phyloP scores from a whole-genome alignment of 2,888 invertebrate species.

The Amblyjoppa fuscipennis region DNA sequence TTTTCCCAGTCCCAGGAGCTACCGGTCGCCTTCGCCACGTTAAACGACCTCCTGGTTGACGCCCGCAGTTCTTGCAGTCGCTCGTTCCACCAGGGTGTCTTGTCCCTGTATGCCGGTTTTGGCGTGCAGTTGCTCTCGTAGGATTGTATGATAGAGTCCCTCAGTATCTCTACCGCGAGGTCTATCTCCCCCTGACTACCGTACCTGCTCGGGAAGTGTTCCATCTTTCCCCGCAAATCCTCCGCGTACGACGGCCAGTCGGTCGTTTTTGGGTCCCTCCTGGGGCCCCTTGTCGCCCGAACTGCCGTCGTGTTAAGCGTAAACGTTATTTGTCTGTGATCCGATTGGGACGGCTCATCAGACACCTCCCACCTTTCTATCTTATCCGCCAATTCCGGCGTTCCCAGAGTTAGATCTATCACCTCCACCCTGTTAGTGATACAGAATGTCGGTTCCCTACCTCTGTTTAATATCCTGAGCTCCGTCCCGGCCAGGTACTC shows the following conservation, averaged over 20 bases:
- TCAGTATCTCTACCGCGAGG: constrained; percentile 21
- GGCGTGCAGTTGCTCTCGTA: constrained; percentile 51
- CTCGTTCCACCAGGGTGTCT: constrained; percentile 51
- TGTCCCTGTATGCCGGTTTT: constrained; percentile 6
- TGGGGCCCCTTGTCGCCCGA: background rate
- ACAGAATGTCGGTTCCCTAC: constrained; percentile 53
- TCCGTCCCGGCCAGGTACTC: constrained; percentile 35
- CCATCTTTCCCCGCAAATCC: constrained; percentile 21
- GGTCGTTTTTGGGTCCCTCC: constrained; percentile 41
- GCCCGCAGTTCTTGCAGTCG: constrained; percentile 9
- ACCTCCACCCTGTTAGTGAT: constrained; percentile 49
- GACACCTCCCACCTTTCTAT: constrained; percentile 16
- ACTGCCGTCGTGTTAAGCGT: background rate
- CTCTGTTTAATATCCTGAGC: constrained; percentile 42
- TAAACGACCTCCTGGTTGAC: background rate
- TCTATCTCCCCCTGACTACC: constrained; percentile 28
- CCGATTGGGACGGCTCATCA: constrained; percentile 44
- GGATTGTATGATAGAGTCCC: constrained; percentile 19
- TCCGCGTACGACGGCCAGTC: constrained; percentile 42
- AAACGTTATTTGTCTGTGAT: constrained; percentile 6
- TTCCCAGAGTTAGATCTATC: constrained; percentile 11
- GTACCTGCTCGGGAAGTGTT: constrained; percentile 13
- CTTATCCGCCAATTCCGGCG: background rate
- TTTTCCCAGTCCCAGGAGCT: constrained; percentile 26
- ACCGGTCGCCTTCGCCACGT: background rate